Conservation (phyloP, 2,888 invertebrate species). For the Lepidochitona cinerea region DNA sequence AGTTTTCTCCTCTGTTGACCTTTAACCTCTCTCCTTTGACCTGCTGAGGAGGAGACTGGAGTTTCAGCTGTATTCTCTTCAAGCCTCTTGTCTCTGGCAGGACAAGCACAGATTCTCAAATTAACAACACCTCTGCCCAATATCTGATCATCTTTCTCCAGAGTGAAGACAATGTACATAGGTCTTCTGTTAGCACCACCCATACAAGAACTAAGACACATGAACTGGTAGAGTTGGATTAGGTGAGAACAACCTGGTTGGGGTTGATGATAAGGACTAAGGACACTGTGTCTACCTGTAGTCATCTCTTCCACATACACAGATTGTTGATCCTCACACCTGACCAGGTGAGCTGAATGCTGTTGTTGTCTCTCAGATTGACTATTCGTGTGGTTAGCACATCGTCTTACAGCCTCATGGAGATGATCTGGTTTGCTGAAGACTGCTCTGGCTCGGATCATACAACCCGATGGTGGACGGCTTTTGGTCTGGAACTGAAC, state of each 20-base stretch:
- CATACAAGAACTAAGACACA: background rate
- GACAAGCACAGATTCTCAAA: background rate
- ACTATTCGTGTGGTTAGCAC: slow-evolving; percentile 75
- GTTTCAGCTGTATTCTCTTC: background rate
- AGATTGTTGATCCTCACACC: background rate
- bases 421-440: slow-evolving; percentile 77
- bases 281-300: background rate
- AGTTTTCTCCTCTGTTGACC: background rate
- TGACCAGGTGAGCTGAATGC: background rate
- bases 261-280: background rate
- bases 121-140: background rate
- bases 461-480: slow-evolving; percentile 53
- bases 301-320: background rate
- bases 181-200: slow-evolving; percentile 5
- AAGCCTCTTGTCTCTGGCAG: background rate
- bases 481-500: background rate
- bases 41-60: background rate
- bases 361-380: slow-evolving; percentile 23
- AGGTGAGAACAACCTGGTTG: background rate
- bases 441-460: slow-evolving; percentile 78
- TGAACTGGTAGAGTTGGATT: background rate
- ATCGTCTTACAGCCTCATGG: slow-evolving; percentile 78
- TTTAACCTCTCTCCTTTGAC: background rate
- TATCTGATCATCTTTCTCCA: background rate
- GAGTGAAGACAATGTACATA: background rate